Evolutionary conservation across 2,113 vertebrate genomes (phyloP).

Genomic region (Microtus ochrogaster): DNA sequence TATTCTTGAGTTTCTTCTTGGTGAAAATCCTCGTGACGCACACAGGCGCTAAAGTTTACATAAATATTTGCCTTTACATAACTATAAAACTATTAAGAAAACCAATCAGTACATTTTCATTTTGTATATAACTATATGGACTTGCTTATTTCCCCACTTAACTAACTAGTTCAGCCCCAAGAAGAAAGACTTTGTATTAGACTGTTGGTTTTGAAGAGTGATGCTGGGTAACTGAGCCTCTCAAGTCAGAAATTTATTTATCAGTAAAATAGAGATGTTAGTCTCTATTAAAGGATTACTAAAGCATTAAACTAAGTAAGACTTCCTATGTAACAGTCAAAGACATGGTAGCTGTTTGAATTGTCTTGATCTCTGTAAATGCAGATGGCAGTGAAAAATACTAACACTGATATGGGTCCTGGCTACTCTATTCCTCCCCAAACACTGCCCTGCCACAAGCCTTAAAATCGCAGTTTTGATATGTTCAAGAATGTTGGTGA

Average conservation of each 20-base stretch:
- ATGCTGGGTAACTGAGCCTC: constrained; percentile 17
- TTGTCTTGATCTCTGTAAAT: neutral
- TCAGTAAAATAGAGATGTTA: neutral
- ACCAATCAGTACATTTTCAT: neutral
- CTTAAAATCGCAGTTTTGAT: neutral
- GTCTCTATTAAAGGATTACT: constrained; percentile 15
- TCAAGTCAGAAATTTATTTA: constrained; percentile 59
- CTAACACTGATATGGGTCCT: neutral
- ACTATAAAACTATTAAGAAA: constrained; percentile 13
- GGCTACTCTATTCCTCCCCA: neutral
- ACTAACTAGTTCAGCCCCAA: neutral
- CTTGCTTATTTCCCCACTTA: neutral
- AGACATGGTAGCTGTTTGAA: neutral
- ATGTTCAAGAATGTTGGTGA: neutral
- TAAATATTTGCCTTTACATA: constrained; percentile 57
- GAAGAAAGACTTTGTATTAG: neutral
- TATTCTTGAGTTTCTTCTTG: constrained; percentile 25
- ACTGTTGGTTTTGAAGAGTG: constrained; percentile 10
- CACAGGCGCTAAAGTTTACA: constrained; percentile 25
- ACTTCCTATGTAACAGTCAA: neutral
- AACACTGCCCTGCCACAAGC: neutral
- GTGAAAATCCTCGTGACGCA: constrained; percentile 42
- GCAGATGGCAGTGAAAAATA: neutral
- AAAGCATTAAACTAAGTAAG: constrained; percentile 43
- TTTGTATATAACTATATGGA: constrained; percentile 32